These are phyloP conservation scores for Euura lappo DNA, from an alignment of 1,140 invertebrate genomes.

Conservation along the genomic window DNA sequence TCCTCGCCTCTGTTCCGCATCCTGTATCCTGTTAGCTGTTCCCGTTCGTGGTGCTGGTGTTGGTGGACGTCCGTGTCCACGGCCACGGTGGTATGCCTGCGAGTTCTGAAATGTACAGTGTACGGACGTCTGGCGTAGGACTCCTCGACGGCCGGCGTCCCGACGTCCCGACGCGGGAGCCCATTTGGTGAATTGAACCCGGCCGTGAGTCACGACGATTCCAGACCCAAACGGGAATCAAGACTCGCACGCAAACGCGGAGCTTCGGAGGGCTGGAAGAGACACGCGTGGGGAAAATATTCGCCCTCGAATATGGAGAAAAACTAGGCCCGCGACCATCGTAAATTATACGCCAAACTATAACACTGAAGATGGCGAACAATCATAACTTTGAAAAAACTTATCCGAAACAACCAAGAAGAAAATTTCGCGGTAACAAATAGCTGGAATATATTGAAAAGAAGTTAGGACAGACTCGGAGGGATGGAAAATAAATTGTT, in stretches of 20 bases:
- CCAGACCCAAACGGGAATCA: not conserved
- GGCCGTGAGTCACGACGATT: not conserved
- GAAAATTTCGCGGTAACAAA: not conserved
- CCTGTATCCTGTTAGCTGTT: not conserved
- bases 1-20: not conserved
- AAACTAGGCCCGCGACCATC: not conserved
- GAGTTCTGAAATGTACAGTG: no score
- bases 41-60: not conserved
- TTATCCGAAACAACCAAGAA: conserved; percentile 3
- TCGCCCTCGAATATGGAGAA: not conserved
- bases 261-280: not conserved
- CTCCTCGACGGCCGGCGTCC: no score
- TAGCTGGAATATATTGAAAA: no score
- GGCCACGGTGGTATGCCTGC: no score
- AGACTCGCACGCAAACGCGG: not conserved
- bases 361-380: not conserved
- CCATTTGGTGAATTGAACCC: not conserved
- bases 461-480: no score
- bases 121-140: no score
- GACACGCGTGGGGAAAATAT: not conserved
- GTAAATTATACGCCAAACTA: not conserved
- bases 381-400: not conserved
- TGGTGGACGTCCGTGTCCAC: no score
- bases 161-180: not conserved
- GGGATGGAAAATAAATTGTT: no score